phyloP scores from a whole-genome alignment of 2,797 vertebrate genomes.

The Crypturellus tataupa region DNA sequence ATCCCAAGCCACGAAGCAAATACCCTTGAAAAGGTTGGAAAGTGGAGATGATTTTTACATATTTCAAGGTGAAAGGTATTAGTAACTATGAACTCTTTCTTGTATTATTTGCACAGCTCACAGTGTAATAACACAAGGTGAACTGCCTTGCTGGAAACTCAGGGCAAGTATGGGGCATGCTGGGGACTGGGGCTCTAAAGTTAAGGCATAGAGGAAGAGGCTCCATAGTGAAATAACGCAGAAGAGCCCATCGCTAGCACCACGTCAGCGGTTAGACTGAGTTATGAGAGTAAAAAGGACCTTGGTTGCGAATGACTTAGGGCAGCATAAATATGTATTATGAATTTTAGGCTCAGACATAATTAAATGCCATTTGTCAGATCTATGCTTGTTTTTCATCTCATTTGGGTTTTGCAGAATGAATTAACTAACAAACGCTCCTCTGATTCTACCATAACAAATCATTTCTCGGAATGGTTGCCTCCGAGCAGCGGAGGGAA shows the following conservation, averaged over 20 bases:
- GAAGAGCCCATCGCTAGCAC: background rate
- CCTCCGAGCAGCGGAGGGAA: slow-evolving; percentile 42
- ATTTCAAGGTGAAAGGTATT: background rate
- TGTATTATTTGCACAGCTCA: background rate
- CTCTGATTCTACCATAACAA: slow-evolving; percentile 66
- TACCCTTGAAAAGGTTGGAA: background rate
- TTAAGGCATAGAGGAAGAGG: background rate
- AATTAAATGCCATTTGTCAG: slow-evolving; percentile 69
- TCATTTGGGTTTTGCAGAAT: slow-evolving; percentile 63
- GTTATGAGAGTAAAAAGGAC: slow-evolving; percentile 62
- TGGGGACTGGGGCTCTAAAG: background rate
- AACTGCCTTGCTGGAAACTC: fast-evolving
- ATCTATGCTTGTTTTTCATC: slow-evolving; percentile 66
- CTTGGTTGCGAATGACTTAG: slow-evolving; percentile 66
- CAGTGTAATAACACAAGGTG: background rate
- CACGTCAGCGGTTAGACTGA: slow-evolving; percentile 28
- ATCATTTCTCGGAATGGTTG: slow-evolving; percentile 58
- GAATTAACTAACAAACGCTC: slow-evolving; percentile 71
- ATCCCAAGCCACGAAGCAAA: background rate
- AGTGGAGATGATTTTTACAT: background rate
- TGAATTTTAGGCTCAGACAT: slow-evolving; percentile 66
- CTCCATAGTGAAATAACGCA: background rate
- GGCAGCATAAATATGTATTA: slow-evolving; percentile 72
- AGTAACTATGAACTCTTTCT: background rate
- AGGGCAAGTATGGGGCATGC: background rate